These are phyloP conservation scores for Aromia moschata DNA, from an alignment of 2,888 invertebrate species.

Conservation along the genomic window DNA sequence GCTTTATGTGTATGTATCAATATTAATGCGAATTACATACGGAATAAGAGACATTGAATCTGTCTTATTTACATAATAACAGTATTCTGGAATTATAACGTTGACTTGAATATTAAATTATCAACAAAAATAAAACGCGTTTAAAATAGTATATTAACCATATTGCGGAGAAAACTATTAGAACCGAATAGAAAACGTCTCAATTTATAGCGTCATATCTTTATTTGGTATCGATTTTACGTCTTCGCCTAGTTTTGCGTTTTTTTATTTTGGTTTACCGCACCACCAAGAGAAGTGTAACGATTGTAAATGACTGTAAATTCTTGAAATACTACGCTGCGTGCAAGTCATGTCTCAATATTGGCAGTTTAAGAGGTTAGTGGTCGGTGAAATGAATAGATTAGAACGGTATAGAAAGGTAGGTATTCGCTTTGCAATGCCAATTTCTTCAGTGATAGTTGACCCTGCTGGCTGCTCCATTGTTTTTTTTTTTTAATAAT, in stretches of 20 bases:
- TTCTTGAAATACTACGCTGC: background rate
- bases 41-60: background rate
- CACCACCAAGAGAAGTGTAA: constrained; percentile 1
- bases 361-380: constrained; percentile 2
- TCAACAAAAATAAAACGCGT: no score
- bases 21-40: background rate
- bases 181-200: background rate
- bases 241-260: constrained; percentile 1
- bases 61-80: background rate
- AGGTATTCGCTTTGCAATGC: constrained; percentile 15
- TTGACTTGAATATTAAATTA: no score
- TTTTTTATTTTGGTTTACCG: background rate
- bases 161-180: no score
- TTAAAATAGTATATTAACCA: no score
- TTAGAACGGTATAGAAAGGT: constrained; percentile 18
- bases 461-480: background rate
- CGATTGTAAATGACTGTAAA: constrained; percentile 5
- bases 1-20: background rate
- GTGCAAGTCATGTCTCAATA: constrained; percentile 14
- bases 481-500: no score
- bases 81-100: background rate
- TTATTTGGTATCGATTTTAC: background rate
- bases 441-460: constrained; percentile 9
- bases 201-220: background rate
- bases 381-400: constrained; percentile 6